A percentile compares a stretch with the other conserved stretches of the same genome.
Conservation (phyloP, 2,113 vertebrate species). For the Paramormyrops kingsleyae region DNA sequence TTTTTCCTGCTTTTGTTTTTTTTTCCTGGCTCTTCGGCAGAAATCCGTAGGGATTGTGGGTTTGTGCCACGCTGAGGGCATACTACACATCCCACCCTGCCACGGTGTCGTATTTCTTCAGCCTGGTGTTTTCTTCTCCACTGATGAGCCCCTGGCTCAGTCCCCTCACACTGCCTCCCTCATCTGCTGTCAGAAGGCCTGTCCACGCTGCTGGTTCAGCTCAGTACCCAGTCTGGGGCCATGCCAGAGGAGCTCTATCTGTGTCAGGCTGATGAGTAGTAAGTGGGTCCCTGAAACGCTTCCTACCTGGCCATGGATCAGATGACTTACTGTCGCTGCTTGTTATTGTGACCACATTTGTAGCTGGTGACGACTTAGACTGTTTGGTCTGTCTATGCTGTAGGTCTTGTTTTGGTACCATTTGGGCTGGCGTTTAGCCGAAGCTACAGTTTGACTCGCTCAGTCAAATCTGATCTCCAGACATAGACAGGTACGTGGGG, state of each 20-base stretch:
- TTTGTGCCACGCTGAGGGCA: background rate
- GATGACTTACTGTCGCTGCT: background rate
- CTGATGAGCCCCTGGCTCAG: background rate
- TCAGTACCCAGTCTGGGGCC: background rate
- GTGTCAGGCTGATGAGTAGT: background rate
- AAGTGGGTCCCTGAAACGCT: background rate
- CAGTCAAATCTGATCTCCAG: background rate
- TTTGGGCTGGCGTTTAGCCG: background rate
- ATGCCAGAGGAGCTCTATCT: background rate
- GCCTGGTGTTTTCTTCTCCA: background rate
- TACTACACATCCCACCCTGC: background rate
- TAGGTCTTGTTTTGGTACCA: background rate
- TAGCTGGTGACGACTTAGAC: background rate
- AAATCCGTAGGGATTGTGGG: background rate
- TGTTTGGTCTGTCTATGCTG: background rate
- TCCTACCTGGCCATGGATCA: background rate
- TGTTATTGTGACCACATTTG: background rate
- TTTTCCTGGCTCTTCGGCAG: background rate
- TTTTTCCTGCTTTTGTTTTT: background rate
- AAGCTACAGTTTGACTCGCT: background rate
- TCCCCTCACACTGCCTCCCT: background rate
- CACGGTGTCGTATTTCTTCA: background rate
- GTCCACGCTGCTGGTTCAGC: background rate
- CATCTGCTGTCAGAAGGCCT: background rate
- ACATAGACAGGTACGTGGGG: too few relatives aligned